Evolutionary conservation across 2,797 vertebrate species (phyloP).

Genomic region (Atherinosoma microstoma): DNA sequence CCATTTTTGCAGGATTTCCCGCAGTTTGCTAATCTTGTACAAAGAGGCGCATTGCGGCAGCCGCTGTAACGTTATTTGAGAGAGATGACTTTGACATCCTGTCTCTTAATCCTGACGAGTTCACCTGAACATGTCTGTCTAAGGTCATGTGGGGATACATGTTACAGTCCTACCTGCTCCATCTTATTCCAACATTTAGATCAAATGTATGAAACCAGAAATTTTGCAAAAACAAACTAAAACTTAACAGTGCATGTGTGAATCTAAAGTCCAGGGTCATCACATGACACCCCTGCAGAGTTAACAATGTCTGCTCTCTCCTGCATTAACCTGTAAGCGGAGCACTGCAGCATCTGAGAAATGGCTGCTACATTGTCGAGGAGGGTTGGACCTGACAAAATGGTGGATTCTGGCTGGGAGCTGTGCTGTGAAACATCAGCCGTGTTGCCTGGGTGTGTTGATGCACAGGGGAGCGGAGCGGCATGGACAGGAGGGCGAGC

Average conservation of each 20-base stretch:
- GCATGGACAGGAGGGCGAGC: neutral
- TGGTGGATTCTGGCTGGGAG: constrained; percentile 62
- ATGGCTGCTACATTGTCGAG: constrained; percentile 69
- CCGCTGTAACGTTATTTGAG: constrained; percentile 34
- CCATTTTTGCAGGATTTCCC: neutral
- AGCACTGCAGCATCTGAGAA: constrained; percentile 66
- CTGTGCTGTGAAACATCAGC: constrained; percentile 34
- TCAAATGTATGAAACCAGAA: neutral
- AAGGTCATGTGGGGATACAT: constrained; percentile 32
- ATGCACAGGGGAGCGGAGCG: constrained; percentile 13
- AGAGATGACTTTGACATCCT: constrained; percentile 20
- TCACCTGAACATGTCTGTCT: constrained; percentile 43
- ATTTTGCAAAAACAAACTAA: neutral
- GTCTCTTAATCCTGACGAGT: constrained; percentile 21
- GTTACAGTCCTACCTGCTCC: constrained; percentile 11
- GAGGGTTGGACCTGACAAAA: constrained; percentile 70
- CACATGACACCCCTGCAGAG: constrained; percentile 12
- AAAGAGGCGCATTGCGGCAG: constrained; percentile 64
- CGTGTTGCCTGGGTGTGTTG: constrained; percentile 35
- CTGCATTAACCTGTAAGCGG: constrained; percentile 39
- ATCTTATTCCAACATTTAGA: neutral
- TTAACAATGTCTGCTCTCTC: constrained; percentile 8
- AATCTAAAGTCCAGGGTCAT: neutral
- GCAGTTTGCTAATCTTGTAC: neutral
- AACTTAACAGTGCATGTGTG: neutral